Evolutionary conservation across 2,888 invertebrate species (phyloP).

Genomic region (Athripsodes cinereus): DNA sequence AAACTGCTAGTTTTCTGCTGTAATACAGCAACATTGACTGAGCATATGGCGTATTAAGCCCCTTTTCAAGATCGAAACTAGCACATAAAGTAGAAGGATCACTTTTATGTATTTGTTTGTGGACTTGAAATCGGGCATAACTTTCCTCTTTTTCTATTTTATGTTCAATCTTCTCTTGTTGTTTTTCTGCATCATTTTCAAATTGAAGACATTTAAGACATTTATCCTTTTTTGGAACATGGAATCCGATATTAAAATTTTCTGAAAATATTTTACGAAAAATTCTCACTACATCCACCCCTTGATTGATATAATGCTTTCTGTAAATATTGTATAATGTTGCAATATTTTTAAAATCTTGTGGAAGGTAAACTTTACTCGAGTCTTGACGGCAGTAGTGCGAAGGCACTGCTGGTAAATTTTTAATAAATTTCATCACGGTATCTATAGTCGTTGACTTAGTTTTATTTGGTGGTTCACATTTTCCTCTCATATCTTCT

Average conservation of each 20-base stretch:
- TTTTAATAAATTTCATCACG: not conserved
- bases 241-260: not conserved
- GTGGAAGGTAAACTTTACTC: not conserved
- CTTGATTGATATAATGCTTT: not conserved
- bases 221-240: slow-evolving; percentile 2
- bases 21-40: not conserved
- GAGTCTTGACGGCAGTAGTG: not conserved
- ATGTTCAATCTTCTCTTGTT: not conserved
- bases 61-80: slow-evolving; percentile 1
- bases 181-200: not conserved
- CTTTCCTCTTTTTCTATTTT: not conserved
- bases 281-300: not conserved
- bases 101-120: not conserved
- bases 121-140: not conserved
- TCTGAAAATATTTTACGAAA: not conserved
- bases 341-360: not conserved
- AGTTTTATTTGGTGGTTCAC: not conserved
- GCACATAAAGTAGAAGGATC: not conserved
- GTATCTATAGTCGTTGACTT: not conserved
- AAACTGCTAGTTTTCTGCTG: not conserved
- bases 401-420: not conserved
- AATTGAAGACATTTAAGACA: not conserved
- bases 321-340: not conserved
- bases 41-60: not conserved
- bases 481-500: not conserved